Evolutionary conservation across 1,140 invertebrate species (phyloP).

Genomic region (Bilobella aurantiaca): DNA sequence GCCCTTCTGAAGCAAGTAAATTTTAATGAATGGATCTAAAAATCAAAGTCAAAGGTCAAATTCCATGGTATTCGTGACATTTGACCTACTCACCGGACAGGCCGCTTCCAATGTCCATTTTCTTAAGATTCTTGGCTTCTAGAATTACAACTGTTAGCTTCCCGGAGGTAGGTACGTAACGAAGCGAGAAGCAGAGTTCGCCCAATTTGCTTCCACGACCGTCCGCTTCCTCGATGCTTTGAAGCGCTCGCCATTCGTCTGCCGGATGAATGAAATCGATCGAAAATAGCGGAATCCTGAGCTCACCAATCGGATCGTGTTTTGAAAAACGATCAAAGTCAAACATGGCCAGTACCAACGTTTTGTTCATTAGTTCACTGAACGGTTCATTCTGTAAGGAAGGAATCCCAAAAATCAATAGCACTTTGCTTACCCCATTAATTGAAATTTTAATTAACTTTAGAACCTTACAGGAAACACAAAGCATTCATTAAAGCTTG

Average conservation of each 20-base stretch:
- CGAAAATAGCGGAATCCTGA: constrained; percentile 49
- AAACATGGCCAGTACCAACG: constrained; percentile 33
- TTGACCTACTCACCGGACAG: background rate
- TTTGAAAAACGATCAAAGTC: constrained; percentile 48
- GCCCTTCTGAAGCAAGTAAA: constrained; percentile 92
- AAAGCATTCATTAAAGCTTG: constrained; percentile 77
- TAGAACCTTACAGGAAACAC: constrained; percentile 38
- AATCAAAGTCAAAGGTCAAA: background rate
- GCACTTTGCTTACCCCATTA: background rate
- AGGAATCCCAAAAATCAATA: background rate
- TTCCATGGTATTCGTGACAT: background rate
- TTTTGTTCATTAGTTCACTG: constrained; percentile 51
- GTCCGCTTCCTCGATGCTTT: background rate
- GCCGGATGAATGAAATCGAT: constrained; percentile 52
- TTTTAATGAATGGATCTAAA: constrained; percentile 81
- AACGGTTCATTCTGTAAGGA: constrained; percentile 49
- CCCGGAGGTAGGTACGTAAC: constrained; percentile 53
- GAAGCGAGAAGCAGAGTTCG: constrained; percentile 53
- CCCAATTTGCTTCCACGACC: constrained; percentile 41
- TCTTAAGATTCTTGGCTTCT: constrained; percentile 53
- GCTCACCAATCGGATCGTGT: constrained; percentile 57
- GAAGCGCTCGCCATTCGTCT: constrained; percentile 46
- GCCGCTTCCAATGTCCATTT: background rate
- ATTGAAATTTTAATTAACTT: background rate
- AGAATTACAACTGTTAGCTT: constrained; percentile 52